phyloP scores from a whole-genome alignment of 2,797 vertebrate species.

The Intellagama lesueurii region DNA sequence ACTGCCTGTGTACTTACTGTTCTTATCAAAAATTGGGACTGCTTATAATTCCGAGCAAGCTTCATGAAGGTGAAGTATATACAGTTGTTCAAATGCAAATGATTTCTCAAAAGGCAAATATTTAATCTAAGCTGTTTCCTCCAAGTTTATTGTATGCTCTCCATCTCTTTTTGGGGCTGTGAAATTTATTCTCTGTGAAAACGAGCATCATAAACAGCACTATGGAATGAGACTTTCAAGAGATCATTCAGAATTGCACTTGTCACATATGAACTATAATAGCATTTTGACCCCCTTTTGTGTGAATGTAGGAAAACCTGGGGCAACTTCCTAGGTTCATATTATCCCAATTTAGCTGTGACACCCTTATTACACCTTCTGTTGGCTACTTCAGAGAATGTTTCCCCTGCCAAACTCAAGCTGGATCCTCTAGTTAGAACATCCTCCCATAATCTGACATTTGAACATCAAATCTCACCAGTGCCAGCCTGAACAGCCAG shows the following conservation, averaged over 20 bases:
- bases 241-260: background rate
- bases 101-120: slow-evolving; percentile 3
- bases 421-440: too few relatives aligned
- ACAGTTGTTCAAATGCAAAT: background rate
- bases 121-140: slow-evolving; percentile 4
- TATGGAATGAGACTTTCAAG: background rate
- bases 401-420: too few relatives aligned
- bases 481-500: too few relatives aligned
- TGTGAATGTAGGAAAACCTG: background rate
- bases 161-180: background rate
- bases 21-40: background rate
- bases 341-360: too few relatives aligned
- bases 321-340: too few relatives aligned
- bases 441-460: too few relatives aligned
- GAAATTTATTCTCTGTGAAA: background rate
- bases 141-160: background rate
- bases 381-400: too few relatives aligned
- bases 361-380: too few relatives aligned
- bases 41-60: background rate
- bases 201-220: background rate
- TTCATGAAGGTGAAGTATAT: background rate
- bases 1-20: background rate
- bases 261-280: background rate
- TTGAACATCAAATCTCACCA: too few relatives aligned
- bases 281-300: background rate